Evolutionary conservation across 2,797 vertebrate species (phyloP).

Genomic region (Steatocranus sp.): DNA sequence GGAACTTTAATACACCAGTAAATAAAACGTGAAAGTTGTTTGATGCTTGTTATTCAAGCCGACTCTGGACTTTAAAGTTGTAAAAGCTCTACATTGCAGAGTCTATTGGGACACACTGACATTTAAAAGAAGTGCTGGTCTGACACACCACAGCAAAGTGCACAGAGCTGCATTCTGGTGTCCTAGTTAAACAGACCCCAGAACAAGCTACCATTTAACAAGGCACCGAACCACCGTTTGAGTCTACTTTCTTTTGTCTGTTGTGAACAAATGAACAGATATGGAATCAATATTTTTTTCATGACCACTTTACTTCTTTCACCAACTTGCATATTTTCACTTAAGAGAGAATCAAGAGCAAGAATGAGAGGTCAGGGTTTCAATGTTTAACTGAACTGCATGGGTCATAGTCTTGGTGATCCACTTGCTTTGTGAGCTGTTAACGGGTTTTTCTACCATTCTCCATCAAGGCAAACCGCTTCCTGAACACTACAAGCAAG

Average conservation of each 20-base stretch:
- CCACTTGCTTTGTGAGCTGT: conserved; percentile 23
- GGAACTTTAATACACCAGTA: not conserved
- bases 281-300: not conserved
- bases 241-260: not conserved
- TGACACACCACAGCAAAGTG: conserved; percentile 5
- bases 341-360: not conserved
- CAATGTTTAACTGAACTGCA: not conserved
- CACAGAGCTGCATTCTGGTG: not conserved
- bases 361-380: not conserved
- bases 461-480: conserved; percentile 53
- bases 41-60: not conserved
- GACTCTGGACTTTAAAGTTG: not conserved
- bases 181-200: not conserved
- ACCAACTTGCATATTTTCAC: not conserved
- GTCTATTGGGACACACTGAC: not conserved
- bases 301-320: not conserved
- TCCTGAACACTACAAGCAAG: conserved; percentile 38
- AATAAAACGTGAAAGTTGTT: conserved; percentile 2
- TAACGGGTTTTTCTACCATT: conserved; percentile 12
- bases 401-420: conserved; percentile 27
- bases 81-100: not conserved
- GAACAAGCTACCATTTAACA: not conserved
- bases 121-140: not conserved
- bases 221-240: not conserved
- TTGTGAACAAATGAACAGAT: not conserved